Base-by-base conservation (phyloP, 2,888 invertebrate species). In the Rhorus exstirpatorius region DNA sequence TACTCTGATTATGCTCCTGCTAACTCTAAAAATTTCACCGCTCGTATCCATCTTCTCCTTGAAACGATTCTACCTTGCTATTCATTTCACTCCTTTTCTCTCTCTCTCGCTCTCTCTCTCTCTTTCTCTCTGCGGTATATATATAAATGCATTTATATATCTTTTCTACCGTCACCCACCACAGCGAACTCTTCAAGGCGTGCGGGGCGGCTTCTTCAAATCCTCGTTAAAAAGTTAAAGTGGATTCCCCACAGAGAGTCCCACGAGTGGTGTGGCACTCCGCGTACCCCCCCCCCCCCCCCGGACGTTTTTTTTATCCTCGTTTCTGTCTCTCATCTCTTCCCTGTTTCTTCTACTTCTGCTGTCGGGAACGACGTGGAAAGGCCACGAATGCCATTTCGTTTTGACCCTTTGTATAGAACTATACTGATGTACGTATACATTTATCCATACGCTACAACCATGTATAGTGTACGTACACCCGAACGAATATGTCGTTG, bases 201-300 rank as follows among this genome's bases (percentile, higher is more conserved):
- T 70, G 71, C 74, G 68, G 67, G 70, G 70, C 70, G 68, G 77
- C 86, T 88, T 87, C 86, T 89, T 89, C 87, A 87, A 86, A 88
- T 89, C 84, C 89, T 90, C 88, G 87, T 91, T 90, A 91, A 89
- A 90, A 90, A 90, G 87, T 90, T 89, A 70, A 86, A 89, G 88
- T 87, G 82, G 88, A 86, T 87, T 85, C 83, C 79, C 81, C 79
- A 74, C 67, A 74, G 67, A 79, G 81, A 81, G 80, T 84, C 84
- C 76, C 81, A 77, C 78, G 81, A 85, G 83, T 84, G 79, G 83
- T 67, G 79, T 76, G 76, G 67, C 74, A 74, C 81, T 63, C 70
- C 75, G 65, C 74, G 51, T 67, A 68, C 81, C 53, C 71, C 49
- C 63, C 21, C 61, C 58, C 61, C 81, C 53, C 71, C 49, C 63